Base-by-base conservation (phyloP, 2,113 vertebrate genomes). In the Oncorhynchus keta region DNA sequence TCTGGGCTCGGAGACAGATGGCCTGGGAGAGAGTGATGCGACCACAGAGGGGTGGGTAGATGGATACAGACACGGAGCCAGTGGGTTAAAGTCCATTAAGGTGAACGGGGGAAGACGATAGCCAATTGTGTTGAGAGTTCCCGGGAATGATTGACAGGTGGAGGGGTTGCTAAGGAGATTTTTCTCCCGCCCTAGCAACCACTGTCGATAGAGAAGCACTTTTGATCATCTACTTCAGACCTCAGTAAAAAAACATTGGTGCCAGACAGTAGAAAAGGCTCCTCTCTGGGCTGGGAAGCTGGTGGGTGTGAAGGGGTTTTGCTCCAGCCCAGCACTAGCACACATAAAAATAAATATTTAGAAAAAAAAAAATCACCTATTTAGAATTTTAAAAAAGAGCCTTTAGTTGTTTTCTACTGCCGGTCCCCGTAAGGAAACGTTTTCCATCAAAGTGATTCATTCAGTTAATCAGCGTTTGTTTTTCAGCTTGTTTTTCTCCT, bases 401-500 rank as follows among this genome's bases (percentile, higher is more conserved):
- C n/a, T 45, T 45, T 11, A 55, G 51, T 59, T 24, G 28, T 51
- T 30, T 18, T 26, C 68, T 28, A 16, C 5, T 3, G 28, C 26
- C 28, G 72, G 61, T 49, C 65, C 20, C 39, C 11, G 49, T 39
- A 79, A 67, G 73, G 48, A 68, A 68, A 45, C 16, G 14, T 39
- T 73, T 59, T 78, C 30, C 62, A 18, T 73, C 76, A 68, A 61
- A 16, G 13, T 67, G 64, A 80, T 74, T 68, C 76, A 84, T 82
- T 74, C 66, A 68, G 70, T 78, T 78, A 72, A 80, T 80, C 80
- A 55, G 78, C 76, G 68, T 73, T 76, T 32, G 26, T 74, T 71
- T 73, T 22, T 51, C 72, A 49, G 64, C 20, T n/a, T 77, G 3
- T 65, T 49, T 55, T 70, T 57, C 78, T 55, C 16, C 2, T 55